Conservation (phyloP, 2,113 vertebrate species). For the Picathartes gymnocephalus region DNA sequence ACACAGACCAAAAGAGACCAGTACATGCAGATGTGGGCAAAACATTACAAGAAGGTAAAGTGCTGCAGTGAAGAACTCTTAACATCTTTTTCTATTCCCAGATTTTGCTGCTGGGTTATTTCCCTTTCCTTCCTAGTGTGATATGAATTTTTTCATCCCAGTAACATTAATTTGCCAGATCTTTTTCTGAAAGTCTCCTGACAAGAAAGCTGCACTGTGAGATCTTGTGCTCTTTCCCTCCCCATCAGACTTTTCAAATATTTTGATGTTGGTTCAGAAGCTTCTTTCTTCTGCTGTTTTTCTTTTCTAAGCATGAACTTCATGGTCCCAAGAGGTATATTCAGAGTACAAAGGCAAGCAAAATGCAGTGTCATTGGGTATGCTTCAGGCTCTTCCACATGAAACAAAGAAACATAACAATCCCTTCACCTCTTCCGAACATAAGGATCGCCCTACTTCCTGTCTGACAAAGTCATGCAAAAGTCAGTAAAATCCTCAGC, state of each 20-base stretch:
- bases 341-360: neutral
- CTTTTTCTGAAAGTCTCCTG: neutral
- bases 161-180: neutral
- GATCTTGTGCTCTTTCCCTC: neutral
- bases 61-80: neutral
- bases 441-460: neutral
- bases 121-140: neutral
- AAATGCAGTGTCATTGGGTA: neutral
- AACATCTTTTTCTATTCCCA: neutral
- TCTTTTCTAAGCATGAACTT: neutral
- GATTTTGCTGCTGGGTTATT: neutral
- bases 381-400: neutral
- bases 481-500: neutral
- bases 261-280: constrained; percentile 6
- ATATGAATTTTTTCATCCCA: neutral
- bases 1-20: neutral
- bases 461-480: neutral
- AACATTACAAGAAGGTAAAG: neutral
- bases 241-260: neutral
- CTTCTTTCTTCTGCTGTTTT: constrained; percentile 1
- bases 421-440: neutral
- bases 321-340: neutral
- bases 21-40: neutral
- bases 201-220: neutral
- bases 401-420: neutral